Base-by-base conservation (phyloP, 2,797 vertebrate species). In the Takifugu ocellatus region DNA sequence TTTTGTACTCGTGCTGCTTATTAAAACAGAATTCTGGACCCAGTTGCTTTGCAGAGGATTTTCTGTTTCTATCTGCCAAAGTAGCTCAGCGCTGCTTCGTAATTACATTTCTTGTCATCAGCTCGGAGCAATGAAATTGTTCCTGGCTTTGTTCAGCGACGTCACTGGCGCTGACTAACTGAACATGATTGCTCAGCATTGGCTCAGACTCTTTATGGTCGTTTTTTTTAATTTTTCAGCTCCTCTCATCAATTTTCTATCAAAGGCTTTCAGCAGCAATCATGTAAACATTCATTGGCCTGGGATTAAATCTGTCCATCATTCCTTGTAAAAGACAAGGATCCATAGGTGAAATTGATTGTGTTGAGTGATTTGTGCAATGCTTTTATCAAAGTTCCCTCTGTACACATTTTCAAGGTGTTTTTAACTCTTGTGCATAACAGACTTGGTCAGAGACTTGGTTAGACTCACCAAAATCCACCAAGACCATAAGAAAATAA, bases 281-380 rank as follows among this genome's bases (percentile, higher is more conserved):
- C 46, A 39, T 14, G 10, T 15, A 3, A 25, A 25, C 24, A 52
- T 29, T 52, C 15, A 12, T 54, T 29, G 16, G 46, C 29, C 46
- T 16, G 45, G 53, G 49, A 49, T 26, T 51, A 29, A 51, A 59
- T 64, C 58, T 47, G 29, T 58, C 25, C 42, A 39, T 63, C 45
- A 26, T 56, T 42, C 9, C 17, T 9, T 7, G 31, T 33, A 10
- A 31, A 31, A 8, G 7, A 8, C 29, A 31, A 10, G 8, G 9
- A 33, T 10, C 31, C 3, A 9, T 3, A 7, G 43, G 64, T 42
- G 33, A 25, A 29, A n/a, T 62, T 59, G 80, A 60, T 70, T 63
- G 76, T 71, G 77, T 76, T 74, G 60, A 82, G 56, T 16, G 68
- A 55, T 16, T 21, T 55, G 1, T 48, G 56, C 21, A 21, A 21